phyloP scores from a whole-genome alignment of 1,140 invertebrate genomes.

The Acyrthosiphon pisum region DNA sequence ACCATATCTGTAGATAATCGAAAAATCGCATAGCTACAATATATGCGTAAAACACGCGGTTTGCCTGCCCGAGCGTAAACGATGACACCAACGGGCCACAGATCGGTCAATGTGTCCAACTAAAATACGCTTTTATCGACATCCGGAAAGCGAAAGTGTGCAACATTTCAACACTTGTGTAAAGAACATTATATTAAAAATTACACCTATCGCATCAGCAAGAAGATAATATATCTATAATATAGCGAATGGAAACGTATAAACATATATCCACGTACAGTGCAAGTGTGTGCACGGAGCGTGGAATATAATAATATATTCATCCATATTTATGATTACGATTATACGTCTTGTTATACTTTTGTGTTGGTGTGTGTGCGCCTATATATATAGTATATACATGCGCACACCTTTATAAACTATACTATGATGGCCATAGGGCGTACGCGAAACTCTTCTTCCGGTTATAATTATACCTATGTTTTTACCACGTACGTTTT shows the following conservation, averaged over 20 bases:
- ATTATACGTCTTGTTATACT: neutral
- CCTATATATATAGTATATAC: too few species aligned
- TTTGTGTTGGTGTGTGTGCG: neutral
- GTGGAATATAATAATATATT: neutral
- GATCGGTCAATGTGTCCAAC: neutral
- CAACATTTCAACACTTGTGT: neutral
- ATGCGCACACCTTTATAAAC: neutral
- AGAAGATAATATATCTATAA: neutral
- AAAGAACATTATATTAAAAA: neutral
- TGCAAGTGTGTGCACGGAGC: neutral
- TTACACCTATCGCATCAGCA: neutral
- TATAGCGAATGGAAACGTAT: neutral
- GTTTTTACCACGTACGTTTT: neutral
- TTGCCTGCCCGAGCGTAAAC: neutral
- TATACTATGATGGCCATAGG: neutral
- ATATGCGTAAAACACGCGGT: neutral
- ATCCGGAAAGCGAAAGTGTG: neutral
- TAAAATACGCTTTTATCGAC: neutral
- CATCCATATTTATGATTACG: neutral
- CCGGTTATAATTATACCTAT: neutral
- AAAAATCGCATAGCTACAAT: neutral
- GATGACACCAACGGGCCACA: neutral
- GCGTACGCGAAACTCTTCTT: neutral
- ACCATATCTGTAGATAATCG: neutral
- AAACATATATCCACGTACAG: neutral